These are phyloP conservation scores for Daphoenositta chrysoptera DNA, from an alignment of 2,113 vertebrate genomes.

Conservation along the genomic window DNA sequence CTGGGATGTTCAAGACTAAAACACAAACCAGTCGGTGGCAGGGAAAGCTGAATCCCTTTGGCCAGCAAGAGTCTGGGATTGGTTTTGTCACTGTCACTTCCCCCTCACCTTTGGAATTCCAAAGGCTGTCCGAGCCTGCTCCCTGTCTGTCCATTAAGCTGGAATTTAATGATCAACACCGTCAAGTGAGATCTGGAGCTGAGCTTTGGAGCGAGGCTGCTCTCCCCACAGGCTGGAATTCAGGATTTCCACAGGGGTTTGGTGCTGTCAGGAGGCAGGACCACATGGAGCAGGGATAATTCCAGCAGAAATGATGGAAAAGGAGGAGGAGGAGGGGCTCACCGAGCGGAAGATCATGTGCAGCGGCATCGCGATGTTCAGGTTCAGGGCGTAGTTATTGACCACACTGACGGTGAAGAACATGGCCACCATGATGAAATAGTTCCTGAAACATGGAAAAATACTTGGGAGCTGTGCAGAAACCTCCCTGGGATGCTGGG, in stretches of 20 bases:
- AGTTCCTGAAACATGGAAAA: conserved; percentile 78
- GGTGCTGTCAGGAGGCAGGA: not conserved
- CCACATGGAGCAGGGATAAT: accelerated
- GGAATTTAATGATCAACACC: not conserved
- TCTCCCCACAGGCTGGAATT: not conserved
- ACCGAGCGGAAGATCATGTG: conserved; percentile 99
- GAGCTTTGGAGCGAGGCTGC: not conserved
- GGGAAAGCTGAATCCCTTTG: not conserved
- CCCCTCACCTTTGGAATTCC: not conserved
- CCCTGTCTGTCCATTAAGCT: not conserved
- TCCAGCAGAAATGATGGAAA: not conserved
- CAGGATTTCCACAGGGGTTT: not conserved
- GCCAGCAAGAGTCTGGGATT: not conserved
- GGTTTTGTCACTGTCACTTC: not conserved
- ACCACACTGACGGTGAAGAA: conserved; percentile 96
- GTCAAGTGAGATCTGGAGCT: not conserved
- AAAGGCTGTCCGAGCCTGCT: not conserved
- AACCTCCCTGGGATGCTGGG: not conserved
- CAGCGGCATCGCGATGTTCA: conserved; percentile 94
- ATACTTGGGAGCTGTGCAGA: accelerated
- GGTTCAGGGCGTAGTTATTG: conserved; percentile 97
- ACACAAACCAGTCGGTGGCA: not conserved
- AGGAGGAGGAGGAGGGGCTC: conserved; percentile 48
- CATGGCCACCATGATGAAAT: conserved; percentile 93
- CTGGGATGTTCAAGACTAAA: accelerated